Conservation (phyloP, 2,797 vertebrate species). For the Brotula barbata region DNA sequence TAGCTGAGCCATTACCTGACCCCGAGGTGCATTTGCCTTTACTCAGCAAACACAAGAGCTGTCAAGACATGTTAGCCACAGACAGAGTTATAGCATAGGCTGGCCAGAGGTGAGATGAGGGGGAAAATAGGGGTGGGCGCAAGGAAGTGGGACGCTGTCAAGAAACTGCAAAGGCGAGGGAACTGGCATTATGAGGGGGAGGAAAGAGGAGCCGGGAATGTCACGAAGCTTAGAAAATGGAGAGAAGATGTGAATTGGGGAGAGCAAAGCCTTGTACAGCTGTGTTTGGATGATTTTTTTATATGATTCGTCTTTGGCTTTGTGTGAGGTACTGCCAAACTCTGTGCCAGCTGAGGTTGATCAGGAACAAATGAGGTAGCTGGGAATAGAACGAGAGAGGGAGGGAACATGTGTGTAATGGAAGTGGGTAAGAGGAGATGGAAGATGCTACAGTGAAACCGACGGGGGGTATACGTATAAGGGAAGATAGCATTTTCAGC, state of each 20-base stretch:
- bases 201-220: background rate
- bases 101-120: slow-evolving; percentile 59
- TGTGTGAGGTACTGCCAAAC: slow-evolving; percentile 55
- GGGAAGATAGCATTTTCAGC: slow-evolving; percentile 16
- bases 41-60: slow-evolving; percentile 64
- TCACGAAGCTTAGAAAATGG: slow-evolving; percentile 23
- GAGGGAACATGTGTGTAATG: slow-evolving; percentile 4
- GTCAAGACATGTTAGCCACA: slow-evolving; percentile 66
- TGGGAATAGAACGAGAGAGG: slow-evolving; percentile 12
- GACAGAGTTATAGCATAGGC: slow-evolving; percentile 64
- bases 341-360: slow-evolving; percentile 55
- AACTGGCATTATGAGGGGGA: slow-evolving; percentile 10
- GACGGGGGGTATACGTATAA: background rate
- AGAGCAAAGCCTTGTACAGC: slow-evolving; percentile 23
- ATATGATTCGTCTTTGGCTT: slow-evolving; percentile 50
- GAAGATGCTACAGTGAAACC: slow-evolving; percentile 8
- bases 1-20: slow-evolving; percentile 64
- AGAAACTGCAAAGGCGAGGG: slow-evolving; percentile 12
- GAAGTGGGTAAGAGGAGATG: slow-evolving; percentile 1
- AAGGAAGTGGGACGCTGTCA: slow-evolving; percentile 15
- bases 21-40: slow-evolving; percentile 57
- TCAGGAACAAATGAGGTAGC: slow-evolving; percentile 40
- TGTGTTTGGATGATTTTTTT: slow-evolving; percentile 41
- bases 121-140: slow-evolving; percentile 7
- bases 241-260: slow-evolving; percentile 13